Conservation (phyloP, 2,888 invertebrate species). For the Danaus chrysippus region DNA sequence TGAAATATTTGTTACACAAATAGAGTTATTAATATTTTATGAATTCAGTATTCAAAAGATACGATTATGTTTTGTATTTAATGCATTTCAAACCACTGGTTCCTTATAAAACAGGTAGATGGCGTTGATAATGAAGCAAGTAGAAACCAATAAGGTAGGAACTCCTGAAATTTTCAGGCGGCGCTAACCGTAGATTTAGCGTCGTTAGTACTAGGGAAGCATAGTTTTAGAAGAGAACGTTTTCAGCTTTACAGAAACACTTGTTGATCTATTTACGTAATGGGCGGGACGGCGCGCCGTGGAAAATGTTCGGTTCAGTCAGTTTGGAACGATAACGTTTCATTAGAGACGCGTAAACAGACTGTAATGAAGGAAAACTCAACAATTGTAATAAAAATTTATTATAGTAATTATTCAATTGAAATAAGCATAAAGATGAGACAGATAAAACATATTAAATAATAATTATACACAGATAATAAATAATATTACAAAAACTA, state of each 20-base stretch:
- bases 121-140: slow-evolving; percentile 18
- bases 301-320: slow-evolving; percentile 20
- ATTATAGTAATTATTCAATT: no score
- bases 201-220: slow-evolving; percentile 42
- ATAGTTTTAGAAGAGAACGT: slow-evolving; percentile 24
- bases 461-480: no score
- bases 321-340: neutral
- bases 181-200: slow-evolving; percentile 63
- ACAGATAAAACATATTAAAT: no score
- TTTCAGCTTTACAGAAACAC: slow-evolving; percentile 33
- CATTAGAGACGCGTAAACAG: no score
- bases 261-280: slow-evolving; percentile 19
- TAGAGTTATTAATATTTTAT: neutral
- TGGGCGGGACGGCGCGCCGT: slow-evolving; percentile 19
- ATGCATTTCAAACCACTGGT: neutral
- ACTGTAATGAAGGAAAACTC: no score
- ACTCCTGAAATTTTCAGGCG: slow-evolving; percentile 40
- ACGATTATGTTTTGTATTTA: neutral
- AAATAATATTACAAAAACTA: no score
- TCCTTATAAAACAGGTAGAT: slow-evolving; percentile 21
- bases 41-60: neutral
- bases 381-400: no score
- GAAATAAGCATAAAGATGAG: no score
- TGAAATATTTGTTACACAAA: neutral
- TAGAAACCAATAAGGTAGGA: slow-evolving; percentile 15